phyloP scores from a whole-genome alignment of 2,888 invertebrate genomes.

The Polietes domitor region DNA sequence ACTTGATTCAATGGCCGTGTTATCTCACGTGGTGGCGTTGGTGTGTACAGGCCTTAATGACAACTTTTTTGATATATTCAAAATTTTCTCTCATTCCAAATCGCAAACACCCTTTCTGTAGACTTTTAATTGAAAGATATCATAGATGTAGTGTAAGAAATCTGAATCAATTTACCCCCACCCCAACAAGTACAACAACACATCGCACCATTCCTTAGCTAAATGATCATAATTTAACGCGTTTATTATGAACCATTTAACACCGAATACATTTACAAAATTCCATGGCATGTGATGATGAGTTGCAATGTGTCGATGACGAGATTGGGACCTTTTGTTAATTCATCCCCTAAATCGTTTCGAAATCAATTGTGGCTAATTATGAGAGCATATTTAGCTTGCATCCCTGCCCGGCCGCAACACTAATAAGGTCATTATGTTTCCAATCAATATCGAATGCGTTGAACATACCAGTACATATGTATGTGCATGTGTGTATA shows the following conservation, averaged over 20 bases:
- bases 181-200: neutral
- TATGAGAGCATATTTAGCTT: neutral
- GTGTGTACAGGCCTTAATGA: no score
- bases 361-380: neutral
- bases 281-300: neutral
- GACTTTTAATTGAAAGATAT: neutral
- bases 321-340: neutral
- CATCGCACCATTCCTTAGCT: neutral
- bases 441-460: neutral
- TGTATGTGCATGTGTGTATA: neutral
- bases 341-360: constrained; percentile 12
- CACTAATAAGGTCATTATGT: constrained; percentile 4
- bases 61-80: no score
- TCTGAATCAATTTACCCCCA: neutral
- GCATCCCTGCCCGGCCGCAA: neutral
- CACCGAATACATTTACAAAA: constrained; percentile 12
- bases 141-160: neutral
- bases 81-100: neutral
- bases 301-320: neutral
- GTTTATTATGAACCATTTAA: constrained; percentile 4
- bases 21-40: no score
- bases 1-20: no score
- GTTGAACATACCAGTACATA: neutral
- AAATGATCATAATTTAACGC: constrained; percentile 15
- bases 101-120: neutral